Conservation (phyloP, 2,797 vertebrate genomes). For the Sebastiscus tertius region DNA sequence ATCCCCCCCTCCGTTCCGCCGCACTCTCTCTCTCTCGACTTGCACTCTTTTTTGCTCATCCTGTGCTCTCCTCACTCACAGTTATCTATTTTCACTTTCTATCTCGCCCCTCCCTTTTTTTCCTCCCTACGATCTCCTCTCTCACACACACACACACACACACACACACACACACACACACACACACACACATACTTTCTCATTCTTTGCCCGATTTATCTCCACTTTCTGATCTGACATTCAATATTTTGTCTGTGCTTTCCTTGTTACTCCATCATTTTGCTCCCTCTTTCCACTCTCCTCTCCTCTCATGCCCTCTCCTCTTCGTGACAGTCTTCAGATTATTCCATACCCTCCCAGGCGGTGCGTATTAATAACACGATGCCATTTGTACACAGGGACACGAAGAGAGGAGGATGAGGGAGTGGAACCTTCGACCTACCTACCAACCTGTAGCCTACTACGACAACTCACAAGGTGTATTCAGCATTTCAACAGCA, state of each 20-base stretch:
- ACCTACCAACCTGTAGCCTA: background rate
- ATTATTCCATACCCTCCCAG: constrained; percentile 38
- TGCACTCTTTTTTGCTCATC: constrained; percentile 36
- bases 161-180: background rate
- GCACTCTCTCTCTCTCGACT: constrained; percentile 3
- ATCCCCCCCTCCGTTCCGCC: constrained; percentile 47
- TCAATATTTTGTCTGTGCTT: constrained; percentile 10
- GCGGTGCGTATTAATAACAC: constrained; percentile 39
- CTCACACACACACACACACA: background rate
- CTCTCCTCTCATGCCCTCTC: background rate
- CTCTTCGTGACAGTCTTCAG: background rate
- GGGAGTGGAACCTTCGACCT: background rate
- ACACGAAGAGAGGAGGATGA: background rate
- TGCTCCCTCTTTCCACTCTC: background rate
- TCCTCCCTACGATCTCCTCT: background rate
- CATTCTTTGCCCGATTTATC: constrained; percentile 18
- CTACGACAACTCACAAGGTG: background rate
- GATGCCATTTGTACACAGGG: constrained; percentile 26
- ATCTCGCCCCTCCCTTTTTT: background rate
- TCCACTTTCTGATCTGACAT: constrained; percentile 10
- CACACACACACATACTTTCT: background rate
- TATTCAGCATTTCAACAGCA: background rate
- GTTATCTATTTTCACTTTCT: constrained; percentile 44
- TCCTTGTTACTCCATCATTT: constrained; percentile 5
- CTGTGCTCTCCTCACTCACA: constrained; percentile 31